Conservation (phyloP, 1,140 invertebrate genomes). For the Ooceraea biroi region DNA sequence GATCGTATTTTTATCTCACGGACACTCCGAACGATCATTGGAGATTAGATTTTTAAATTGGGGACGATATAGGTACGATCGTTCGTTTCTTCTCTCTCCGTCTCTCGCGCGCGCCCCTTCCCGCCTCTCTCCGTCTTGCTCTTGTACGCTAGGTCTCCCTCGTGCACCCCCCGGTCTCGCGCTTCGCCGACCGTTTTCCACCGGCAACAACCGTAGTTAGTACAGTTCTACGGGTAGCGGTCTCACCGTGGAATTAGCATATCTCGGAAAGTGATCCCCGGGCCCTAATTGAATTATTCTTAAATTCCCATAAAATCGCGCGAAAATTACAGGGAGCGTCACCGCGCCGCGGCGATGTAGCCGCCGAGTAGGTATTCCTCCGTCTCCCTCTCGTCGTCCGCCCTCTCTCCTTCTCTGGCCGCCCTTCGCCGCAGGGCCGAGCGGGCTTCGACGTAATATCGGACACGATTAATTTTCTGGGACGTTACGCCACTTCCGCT, state of each 20-base stretch:
- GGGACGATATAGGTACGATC: slow-evolving; percentile 76
- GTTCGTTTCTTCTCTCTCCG: slow-evolving; percentile 52
- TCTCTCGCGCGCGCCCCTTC: slow-evolving; percentile 13
- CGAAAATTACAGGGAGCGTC: slow-evolving; percentile 83
- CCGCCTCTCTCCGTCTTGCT: slow-evolving; percentile 44
- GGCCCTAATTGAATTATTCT: slow-evolving; percentile 87
- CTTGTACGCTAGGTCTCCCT: slow-evolving; percentile 10
- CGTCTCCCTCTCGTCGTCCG: slow-evolving; percentile 5
- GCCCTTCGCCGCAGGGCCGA: slow-evolving; percentile 37
- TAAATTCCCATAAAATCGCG: slow-evolving; percentile 87
- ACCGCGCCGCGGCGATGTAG: slow-evolving; percentile 58
- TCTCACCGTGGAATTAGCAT: slow-evolving; percentile 84
- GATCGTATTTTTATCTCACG: slow-evolving; percentile 70
- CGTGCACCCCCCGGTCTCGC: not conserved
- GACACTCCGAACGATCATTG: slow-evolving; percentile 84
- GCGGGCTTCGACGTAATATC: slow-evolving; percentile 75
- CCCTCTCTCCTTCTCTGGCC: slow-evolving; percentile 27
- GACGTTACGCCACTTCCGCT: slow-evolving; percentile 81
- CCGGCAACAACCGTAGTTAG: slow-evolving; percentile 54
- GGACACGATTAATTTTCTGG: slow-evolving; percentile 85
- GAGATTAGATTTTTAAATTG: slow-evolving; percentile 87
- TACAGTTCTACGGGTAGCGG: slow-evolving; percentile 65
- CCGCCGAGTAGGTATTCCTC: slow-evolving; percentile 20
- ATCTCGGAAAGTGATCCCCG: slow-evolving; percentile 85
- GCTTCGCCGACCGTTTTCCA: slow-evolving; percentile 44